phyloP scores from a whole-genome alignment of 2,797 vertebrate species.

The Macropodus opercularis region DNA sequence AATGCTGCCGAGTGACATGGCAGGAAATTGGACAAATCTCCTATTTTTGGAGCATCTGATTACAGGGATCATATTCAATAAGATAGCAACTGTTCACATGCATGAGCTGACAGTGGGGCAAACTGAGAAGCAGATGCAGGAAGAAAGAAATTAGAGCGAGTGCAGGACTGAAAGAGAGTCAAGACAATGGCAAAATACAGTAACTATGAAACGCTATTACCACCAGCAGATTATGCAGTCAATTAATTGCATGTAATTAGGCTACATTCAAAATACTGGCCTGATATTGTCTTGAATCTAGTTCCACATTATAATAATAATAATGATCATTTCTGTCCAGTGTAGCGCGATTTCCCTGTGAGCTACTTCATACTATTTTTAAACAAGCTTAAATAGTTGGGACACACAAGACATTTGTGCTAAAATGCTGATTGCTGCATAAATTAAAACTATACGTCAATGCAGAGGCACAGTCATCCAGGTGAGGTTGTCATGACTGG shows the following conservation, averaged over 20 bases:
- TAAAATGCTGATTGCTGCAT: too few relatives aligned
- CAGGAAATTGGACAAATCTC: conserved; percentile 68
- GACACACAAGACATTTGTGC: too few relatives aligned
- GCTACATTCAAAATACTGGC: background rate
- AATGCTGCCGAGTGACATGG: conserved; percentile 29
- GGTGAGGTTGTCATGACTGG: too few relatives aligned
- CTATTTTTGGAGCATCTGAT: conserved; percentile 61
- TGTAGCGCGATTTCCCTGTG: too few relatives aligned
- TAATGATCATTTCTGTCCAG: too few relatives aligned
- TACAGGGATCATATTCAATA: conserved; percentile 51
- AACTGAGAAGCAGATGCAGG: conserved; percentile 32
- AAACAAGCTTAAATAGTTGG: too few relatives aligned
- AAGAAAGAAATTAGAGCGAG: conserved; percentile 13
- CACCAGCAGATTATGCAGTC: background rate
- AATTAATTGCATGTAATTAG: background rate
- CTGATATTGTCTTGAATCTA: background rate
- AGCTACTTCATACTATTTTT: too few relatives aligned
- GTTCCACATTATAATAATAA: background rate
- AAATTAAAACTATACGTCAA: too few relatives aligned
- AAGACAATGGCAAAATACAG: conserved; percentile 1
- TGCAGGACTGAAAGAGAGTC: background rate
- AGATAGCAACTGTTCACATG: conserved; percentile 37
- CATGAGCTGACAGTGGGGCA: conserved; percentile 15
- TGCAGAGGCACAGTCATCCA: too few relatives aligned
- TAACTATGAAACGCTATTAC: background rate